Conservation (phyloP, 1,140 invertebrate genomes). For the Portunus trituberculatus region DNA sequence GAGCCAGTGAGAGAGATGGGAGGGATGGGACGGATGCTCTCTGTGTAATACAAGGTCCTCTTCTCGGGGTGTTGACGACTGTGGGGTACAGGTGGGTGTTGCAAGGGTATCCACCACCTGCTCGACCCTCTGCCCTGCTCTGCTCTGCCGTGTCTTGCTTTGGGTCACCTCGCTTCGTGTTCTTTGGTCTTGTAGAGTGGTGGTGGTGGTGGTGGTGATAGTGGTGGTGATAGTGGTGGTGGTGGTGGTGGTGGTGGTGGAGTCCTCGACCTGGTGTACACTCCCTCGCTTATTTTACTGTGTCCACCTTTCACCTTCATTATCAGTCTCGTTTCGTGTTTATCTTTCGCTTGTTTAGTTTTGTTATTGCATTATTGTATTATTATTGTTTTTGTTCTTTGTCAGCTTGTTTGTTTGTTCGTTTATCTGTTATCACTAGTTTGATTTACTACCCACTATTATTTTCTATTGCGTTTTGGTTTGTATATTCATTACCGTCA, state of each 20-base stretch:
- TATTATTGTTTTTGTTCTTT: background rate
- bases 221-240: too few relatives aligned
- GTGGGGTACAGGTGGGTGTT: background rate
- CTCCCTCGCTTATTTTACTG: constrained; percentile 24
- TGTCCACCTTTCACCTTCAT: background rate
- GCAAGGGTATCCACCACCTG: background rate
- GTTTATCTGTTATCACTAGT: background rate
- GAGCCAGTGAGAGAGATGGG: background rate
- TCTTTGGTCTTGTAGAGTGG: too few relatives aligned
- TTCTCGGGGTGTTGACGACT: background rate
- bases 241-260: too few relatives aligned
- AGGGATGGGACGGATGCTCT: background rate
- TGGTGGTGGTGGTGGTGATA: too few relatives aligned
- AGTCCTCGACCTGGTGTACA: background rate
- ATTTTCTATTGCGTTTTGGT: background rate
- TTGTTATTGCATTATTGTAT: background rate
- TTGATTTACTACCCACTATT: background rate
- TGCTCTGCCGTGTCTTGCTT: background rate
- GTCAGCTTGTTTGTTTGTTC: too few relatives aligned
- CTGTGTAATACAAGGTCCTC: background rate
- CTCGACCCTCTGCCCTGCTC: background rate
- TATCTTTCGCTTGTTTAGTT: background rate
- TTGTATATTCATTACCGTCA: too few relatives aligned
- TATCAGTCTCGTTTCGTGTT: background rate
- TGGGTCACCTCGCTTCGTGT: background rate